Percentiles rank a stretch among this genome's conserved stretches.
These are phyloP conservation scores for Plestiodon gilberti DNA, from an alignment of 2,113 vertebrate genomes.

Conservation along the genomic window DNA sequence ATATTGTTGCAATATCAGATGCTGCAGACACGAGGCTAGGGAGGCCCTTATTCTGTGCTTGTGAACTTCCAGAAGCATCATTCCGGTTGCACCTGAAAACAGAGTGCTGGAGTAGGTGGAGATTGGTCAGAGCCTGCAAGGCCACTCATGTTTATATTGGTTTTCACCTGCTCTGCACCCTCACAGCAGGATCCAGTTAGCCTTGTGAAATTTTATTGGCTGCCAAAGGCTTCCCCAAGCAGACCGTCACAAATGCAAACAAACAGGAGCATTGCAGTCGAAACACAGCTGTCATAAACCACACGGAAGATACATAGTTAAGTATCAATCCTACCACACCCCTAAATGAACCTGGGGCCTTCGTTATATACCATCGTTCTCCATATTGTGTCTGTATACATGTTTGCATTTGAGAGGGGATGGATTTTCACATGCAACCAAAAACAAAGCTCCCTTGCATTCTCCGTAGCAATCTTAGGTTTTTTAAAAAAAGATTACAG, in stretches of 20 bases:
- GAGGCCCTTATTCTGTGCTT: no score
- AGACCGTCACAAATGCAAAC: not conserved
- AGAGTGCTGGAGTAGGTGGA: no score
- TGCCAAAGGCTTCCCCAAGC: not conserved
- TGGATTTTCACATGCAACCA: not conserved
- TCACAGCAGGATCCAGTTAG: not conserved
- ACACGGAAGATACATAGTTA: not conserved
- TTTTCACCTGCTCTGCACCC: not conserved
- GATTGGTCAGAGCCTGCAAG: no score
- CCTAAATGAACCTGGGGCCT: not conserved
- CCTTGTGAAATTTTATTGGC: not conserved
- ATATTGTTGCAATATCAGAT: no score
- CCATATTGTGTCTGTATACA: constrained; percentile 17
- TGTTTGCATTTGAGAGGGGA: rapidly evolving
- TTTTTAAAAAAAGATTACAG: constrained; percentile 46
- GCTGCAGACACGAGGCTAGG: no score
- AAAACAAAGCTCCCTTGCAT: constrained; percentile 23
- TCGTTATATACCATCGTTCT: constrained; percentile 3
- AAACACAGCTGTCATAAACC: no score
- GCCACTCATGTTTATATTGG: not conserved
- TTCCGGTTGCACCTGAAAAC: no score
- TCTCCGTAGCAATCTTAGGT: constrained; percentile 42
- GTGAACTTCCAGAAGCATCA: no score
- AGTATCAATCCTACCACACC: not conserved
- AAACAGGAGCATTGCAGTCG: not conserved